Evolutionary conservation across 1,140 invertebrate species (phyloP).

Genomic region (Tribolium madens): DNA sequence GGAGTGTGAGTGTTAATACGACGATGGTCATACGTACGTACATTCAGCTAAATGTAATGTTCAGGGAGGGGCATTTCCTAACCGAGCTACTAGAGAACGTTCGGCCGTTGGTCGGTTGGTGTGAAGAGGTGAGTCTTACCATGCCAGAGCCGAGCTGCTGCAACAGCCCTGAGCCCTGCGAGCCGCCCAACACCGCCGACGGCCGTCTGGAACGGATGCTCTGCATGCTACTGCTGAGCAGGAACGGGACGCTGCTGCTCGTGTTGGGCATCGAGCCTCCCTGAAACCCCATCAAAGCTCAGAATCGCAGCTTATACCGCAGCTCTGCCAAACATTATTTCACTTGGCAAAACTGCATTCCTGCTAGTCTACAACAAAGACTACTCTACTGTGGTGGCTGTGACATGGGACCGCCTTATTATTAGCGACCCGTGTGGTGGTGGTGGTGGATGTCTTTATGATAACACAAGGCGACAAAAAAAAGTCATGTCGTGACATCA

Average conservation of each 20-base stretch:
- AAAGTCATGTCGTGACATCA: no score
- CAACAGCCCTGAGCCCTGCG: constrained; percentile 79
- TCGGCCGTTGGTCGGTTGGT: constrained; percentile 73
- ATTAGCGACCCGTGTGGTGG: no score
- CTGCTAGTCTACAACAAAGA: not conserved
- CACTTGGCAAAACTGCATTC: not conserved
- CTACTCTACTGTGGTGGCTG: not conserved
- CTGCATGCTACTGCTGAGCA: constrained; percentile 85
- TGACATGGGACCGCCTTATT: no score
- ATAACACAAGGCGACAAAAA: no score
- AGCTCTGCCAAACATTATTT: not conserved
- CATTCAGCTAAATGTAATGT: constrained; percentile 70
- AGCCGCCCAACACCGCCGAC: constrained; percentile 74
- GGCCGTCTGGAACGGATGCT: constrained; percentile 84
- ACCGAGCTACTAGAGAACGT: constrained; percentile 80
- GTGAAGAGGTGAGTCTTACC: constrained; percentile 83
- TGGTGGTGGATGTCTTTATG: no score
- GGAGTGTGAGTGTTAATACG: constrained; percentile 52
- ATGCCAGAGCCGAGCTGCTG: constrained; percentile 88
- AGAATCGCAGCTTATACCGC: not conserved
- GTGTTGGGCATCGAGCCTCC: constrained; percentile 89
- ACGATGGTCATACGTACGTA: constrained; percentile 63
- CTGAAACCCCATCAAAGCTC: constrained; percentile 66
- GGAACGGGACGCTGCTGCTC: constrained; percentile 86
- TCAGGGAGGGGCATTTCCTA: constrained; percentile 80